phyloP scores from a whole-genome alignment of 2,888 invertebrate genomes.

The Venustoraphidia nigricollis region DNA sequence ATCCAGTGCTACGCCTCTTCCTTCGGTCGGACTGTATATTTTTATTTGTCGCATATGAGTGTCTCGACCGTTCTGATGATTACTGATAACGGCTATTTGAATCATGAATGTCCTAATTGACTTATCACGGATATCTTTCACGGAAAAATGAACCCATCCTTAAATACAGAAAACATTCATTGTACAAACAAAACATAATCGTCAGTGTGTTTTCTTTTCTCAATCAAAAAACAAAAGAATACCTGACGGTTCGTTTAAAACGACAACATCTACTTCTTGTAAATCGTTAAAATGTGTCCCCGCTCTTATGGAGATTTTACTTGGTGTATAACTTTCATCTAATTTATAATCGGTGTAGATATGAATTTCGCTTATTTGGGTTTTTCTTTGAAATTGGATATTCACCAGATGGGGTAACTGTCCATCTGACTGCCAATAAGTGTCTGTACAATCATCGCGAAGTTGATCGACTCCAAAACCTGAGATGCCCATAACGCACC shows the following conservation, averaged over 20 bases:
- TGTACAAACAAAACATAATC: background rate
- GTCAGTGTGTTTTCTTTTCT: background rate
- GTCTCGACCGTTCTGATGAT: constrained; percentile 97
- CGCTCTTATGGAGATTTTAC: constrained; percentile 79
- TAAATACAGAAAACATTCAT: constrained; percentile 12
- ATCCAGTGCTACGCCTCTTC: constrained; percentile 47
- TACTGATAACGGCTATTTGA: constrained; percentile 90
- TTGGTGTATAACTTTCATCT: constrained; percentile 98
- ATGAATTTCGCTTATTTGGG: constrained; percentile 86
- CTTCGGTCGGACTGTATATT: constrained; percentile 75
- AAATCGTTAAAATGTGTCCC: constrained; percentile 95
- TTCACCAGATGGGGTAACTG: constrained; percentile 95
- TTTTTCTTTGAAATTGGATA: constrained; percentile 90
- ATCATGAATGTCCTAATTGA: constrained; percentile 92
- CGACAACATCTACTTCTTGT: constrained; percentile 88
- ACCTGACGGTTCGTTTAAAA: constrained; percentile 82
- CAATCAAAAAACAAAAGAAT: background rate
- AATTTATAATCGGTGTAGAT: constrained; percentile 96
- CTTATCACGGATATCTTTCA: constrained; percentile 73
- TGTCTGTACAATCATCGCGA: constrained; percentile 87
- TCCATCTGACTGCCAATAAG: constrained; percentile 99
- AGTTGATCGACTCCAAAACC: constrained; percentile 97
- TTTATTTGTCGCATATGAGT: constrained; percentile 96
- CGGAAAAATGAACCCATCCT: constrained; percentile 92
- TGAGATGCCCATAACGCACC: constrained; percentile 21